Base-by-base conservation (phyloP, 2,888 invertebrate species). In the Scaptomyza parva region DNA sequence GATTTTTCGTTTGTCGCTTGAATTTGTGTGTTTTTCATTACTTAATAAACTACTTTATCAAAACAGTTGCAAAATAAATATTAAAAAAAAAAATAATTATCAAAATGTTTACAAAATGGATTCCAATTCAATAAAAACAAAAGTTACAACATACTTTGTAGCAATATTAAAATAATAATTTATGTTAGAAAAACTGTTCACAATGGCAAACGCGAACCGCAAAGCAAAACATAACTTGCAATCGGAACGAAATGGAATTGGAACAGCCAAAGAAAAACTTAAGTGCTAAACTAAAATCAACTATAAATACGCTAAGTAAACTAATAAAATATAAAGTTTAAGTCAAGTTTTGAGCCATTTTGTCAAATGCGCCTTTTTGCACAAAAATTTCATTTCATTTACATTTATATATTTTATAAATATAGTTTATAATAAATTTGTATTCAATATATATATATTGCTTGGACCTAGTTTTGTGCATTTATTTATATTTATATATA, bases 1-100 rank as follows among this genome's bases (percentile, higher is more conserved):
- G 22, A 11, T 39, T 45, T 24, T n/a, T 81, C 72, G 72, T 76
- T 84, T 80, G 76, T 82, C 68, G 76, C 64, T 77, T 60, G 48
- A 73, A 77, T 80, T 82, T 61, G 66, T 77, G 66, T 84, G 64
- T 76, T 69, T 70, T 72, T 70, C 63, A 64, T 70, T 63, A 76
- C 6, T 52, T 14, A 35, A 35, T 14, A 2, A 26, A 18, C 66
- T 74, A 12, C 51, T 39, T 43, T 14, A 44, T 57, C 41, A 70
- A 70, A 70, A 70, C 52, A 33, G 12, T 58, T 41, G 52, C 62
- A 69, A 70, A 39, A 55, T 52, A 33, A 18, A 52, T 22, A 5
- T 0, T 17, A 33, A 35, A 28, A 45, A 17, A 8, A 17, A 45
- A 47, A 24, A 9, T 45, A 51, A 20, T 17, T 28, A 39, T 57